Evolutionary conservation across 2,113 vertebrate genomes (phyloP).

Genomic region (Poeciliopsis prolifica): DNA sequence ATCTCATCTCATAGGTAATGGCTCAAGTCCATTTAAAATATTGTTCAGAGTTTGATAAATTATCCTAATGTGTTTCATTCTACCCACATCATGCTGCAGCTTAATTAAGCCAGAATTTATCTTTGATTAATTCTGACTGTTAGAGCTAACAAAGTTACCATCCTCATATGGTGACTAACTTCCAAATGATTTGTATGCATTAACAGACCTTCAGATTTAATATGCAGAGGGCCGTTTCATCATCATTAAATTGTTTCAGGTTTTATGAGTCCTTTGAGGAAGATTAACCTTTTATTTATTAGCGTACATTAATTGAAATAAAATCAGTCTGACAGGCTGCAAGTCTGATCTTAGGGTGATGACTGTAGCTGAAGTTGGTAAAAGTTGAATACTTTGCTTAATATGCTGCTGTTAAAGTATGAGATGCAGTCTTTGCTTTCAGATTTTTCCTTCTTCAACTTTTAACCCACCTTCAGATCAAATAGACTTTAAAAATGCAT

Average conservation of each 20-base stretch:
- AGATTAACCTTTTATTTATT: slow-evolving; percentile 27
- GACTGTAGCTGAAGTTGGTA: neutral
- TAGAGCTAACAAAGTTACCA: neutral
- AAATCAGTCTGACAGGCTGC: neutral
- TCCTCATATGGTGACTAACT: neutral
- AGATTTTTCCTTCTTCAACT: too few relatives aligned
- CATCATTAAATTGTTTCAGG: slow-evolving; percentile 26
- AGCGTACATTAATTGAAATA: slow-evolving; percentile 7
- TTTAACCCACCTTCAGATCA: neutral
- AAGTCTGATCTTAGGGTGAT: neutral
- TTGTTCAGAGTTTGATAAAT: slow-evolving; percentile 2
- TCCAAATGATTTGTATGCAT: slow-evolving; percentile 32
- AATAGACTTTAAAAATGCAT: neutral
- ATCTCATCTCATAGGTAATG: neutral
- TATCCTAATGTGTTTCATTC: slow-evolving; percentile 1
- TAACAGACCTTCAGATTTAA: slow-evolving; percentile 11
- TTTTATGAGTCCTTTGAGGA: slow-evolving; percentile 6
- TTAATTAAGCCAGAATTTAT: slow-evolving; percentile 24
- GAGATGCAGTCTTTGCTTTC: too few relatives aligned
- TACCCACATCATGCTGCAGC: neutral
- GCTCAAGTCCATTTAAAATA: neutral
- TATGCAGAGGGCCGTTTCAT: slow-evolving; percentile 18
- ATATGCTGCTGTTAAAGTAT: slow-evolving; percentile 12
- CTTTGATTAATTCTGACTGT: slow-evolving; percentile 29
- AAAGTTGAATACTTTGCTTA: slow-evolving; percentile 4